phyloP scores from a whole-genome alignment of 2,797 vertebrate genomes.

The Gadopsis marmoratus region DNA sequence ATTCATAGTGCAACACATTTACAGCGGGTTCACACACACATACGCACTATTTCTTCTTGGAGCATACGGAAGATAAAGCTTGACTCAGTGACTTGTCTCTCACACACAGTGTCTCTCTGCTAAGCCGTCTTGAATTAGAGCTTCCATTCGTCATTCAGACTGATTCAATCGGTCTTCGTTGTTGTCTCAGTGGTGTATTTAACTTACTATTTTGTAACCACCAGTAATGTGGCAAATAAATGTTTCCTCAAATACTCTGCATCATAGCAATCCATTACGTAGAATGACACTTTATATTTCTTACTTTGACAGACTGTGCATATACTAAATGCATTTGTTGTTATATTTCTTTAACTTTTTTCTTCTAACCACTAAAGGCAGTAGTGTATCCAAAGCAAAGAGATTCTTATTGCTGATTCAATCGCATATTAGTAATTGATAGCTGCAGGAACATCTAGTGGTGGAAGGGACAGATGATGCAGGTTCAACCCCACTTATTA shows the following conservation, averaged over 20 bases:
- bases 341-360: background rate
- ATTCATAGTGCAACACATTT: constrained; percentile 29
- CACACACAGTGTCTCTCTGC: constrained; percentile 38
- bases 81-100: constrained; percentile 38
- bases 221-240: constrained; percentile 48
- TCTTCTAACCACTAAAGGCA: background rate
- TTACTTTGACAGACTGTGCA: constrained; percentile 19
- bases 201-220: constrained; percentile 58
- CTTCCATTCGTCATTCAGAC: constrained; percentile 69
- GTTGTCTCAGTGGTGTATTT: constrained; percentile 74
- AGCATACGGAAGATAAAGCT: constrained; percentile 41
- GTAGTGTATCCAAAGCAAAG: background rate
- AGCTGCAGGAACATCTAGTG: background rate
- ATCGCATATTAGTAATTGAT: background rate
- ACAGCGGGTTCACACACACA: constrained; percentile 5
- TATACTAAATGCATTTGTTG: constrained; percentile 18
- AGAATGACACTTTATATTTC: constrained; percentile 34
- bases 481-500: constrained; percentile 2
- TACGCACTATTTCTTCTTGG: constrained; percentile 21
- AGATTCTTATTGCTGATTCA: background rate
- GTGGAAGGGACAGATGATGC: background rate
- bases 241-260: constrained; percentile 53
- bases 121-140: constrained; percentile 60
- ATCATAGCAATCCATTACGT: constrained; percentile 37
- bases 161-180: constrained; percentile 57